Percentiles rank a stretch among this genome's conserved stretches.
These are phyloP conservation scores for Lasius fuliginosus DNA, from an alignment of 2,888 invertebrate genomes.

Conservation along the genomic window DNA sequence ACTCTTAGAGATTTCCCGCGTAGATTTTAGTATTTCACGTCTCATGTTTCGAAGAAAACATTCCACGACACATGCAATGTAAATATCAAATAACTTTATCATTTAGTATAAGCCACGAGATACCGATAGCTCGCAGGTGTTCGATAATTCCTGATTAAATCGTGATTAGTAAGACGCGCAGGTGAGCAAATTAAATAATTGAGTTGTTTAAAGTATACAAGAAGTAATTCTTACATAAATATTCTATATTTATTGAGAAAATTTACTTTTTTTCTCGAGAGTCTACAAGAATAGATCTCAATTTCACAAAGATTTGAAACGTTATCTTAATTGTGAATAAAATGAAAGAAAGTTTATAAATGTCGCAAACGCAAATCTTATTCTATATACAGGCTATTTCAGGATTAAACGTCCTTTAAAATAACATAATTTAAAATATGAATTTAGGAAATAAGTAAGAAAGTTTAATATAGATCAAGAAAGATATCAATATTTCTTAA, in stretches of 20 bases:
- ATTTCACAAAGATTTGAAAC: background rate
- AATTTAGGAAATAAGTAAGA: background rate
- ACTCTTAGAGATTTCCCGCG: background rate
- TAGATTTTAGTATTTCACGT: background rate
- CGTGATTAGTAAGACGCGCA: background rate
- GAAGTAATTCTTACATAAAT: background rate
- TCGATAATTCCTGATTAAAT: background rate
- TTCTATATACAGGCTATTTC: background rate
- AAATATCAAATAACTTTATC: slow-evolving; percentile 35
- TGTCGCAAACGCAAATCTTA: background rate
- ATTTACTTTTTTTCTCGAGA: background rate
- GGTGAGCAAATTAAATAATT: background rate
- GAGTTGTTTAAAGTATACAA: background rate
- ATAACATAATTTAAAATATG: background rate
- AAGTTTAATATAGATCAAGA: background rate
- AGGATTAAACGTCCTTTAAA: background rate
- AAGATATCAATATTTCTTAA: background rate
- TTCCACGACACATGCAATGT: background rate
- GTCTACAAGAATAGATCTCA: background rate
- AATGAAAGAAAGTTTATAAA: background rate
- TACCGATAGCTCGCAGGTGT: slow-evolving; percentile 40
- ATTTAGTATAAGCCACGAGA: background rate
- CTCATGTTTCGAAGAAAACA: background rate
- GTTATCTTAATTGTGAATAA: background rate
- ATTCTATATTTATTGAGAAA: background rate